Conservation (phyloP, 2,113 vertebrate species). For the Hippocampus guttulatus region DNA sequence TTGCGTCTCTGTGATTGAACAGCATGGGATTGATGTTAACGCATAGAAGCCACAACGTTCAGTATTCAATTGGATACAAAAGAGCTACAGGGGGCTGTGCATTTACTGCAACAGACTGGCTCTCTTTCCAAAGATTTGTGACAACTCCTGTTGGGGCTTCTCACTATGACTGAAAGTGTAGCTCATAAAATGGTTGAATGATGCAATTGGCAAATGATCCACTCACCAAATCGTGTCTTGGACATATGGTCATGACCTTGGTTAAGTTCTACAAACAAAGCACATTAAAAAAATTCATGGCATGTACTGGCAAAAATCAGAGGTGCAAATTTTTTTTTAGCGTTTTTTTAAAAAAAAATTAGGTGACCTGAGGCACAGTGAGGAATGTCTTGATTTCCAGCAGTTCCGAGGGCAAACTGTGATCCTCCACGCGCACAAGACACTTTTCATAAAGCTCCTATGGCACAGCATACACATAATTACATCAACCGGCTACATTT, state of each 20-base stretch:
- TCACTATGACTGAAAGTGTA: background rate
- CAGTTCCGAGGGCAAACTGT: conserved; percentile 78
- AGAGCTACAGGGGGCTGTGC: background rate
- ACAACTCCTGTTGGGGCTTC: background rate
- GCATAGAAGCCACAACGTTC: background rate
- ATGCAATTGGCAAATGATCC: background rate
- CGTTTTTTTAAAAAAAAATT: too few relatives aligned
- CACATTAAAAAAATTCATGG: background rate
- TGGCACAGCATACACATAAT: conserved; percentile 2
- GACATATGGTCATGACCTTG: conserved; percentile 89
- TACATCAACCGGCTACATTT: background rate
- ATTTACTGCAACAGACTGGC: background rate
- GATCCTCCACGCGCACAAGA: conserved; percentile 80
- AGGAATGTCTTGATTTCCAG: conserved; percentile 86
- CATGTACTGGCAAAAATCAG: background rate
- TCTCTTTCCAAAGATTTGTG: background rate
- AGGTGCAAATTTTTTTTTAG: background rate
- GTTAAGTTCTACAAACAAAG: conserved; percentile 78
- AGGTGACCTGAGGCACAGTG: conserved; percentile 80
- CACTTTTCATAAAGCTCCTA: conserved; percentile 91
- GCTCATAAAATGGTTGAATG: background rate
- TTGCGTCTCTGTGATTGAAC: conserved; percentile 81
- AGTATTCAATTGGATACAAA: background rate
- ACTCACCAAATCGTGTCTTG: conserved; percentile 82
- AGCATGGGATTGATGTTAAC: conserved; percentile 21